Base-by-base conservation (phyloP, 2,113 vertebrate species). In the Catagonus wagneri region DNA sequence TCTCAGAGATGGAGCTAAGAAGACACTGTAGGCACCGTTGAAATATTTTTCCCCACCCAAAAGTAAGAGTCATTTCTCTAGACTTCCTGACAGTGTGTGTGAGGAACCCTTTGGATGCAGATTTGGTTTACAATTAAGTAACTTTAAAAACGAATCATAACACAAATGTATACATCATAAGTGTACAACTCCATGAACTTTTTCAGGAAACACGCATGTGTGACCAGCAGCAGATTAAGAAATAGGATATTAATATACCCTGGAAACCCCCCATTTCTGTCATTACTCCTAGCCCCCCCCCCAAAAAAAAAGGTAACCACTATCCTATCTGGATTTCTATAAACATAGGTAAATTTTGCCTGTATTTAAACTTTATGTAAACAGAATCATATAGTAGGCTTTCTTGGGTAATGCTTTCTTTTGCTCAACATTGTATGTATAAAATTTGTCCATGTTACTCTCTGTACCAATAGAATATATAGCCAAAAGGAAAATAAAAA, bases 401-500 rank as follows among this genome's bases (percentile, higher is more conserved):
- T 61, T 83, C 63, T 86, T 89, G 65, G 75, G 60, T 69, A 17
- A 16, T 56, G 0, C 8, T 87, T 83, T 88, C 6, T 92, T 89
- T 75, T 87, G 36, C 23, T 95, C 19, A 90, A 58, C 19, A 9
- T 93, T 60, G 15, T 94, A 50, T 89, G 81, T 58, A 29, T 94
- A 79, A 94, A 86, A 54, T 79, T 50, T 89, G 65, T 69, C 63
- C 27, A 17, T 79, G 19, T 61, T 95, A 11, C 65, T 94, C 27
- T 91, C 32, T 86, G 34, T 61, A 27, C 20, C 22, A 80, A 44
- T 69, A 79, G 63, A 89, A 97, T 83, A 94, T 93, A 83, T 7
- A 81, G 63, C 34, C 79, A 94, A 88, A 93, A 81, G 27, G 23
- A 83, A 91, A 89, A 89, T 65, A 91, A 95, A 94, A 81, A 79